These are phyloP conservation scores for Agrotis segetum DNA, from an alignment of 2,888 invertebrate genomes.

Conservation along the genomic window DNA sequence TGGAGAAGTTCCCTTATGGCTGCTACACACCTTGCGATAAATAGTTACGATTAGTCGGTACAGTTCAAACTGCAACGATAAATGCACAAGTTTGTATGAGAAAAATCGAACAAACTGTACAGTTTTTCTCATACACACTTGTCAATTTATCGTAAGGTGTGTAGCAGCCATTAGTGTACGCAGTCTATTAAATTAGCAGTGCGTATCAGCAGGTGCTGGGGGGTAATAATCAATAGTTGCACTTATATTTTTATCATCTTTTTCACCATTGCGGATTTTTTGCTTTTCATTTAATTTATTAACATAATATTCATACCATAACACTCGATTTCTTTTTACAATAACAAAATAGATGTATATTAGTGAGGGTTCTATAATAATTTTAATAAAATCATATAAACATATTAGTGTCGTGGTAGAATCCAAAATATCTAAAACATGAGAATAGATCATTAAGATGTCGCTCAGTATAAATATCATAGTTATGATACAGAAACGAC, in stretches of 20 bases:
- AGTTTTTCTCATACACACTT: too few species aligned
- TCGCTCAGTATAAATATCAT: slow-evolving; percentile 15
- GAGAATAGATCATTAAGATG: background rate
- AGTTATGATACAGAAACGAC: background rate
- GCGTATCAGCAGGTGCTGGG: background rate
- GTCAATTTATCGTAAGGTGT: too few species aligned
- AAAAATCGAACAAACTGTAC: too few species aligned
- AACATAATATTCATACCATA: slow-evolving; percentile 5
- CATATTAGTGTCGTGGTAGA: background rate
- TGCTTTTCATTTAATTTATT: background rate
- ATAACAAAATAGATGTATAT: background rate
- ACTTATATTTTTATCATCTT: background rate
- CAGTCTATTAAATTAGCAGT: too few species aligned
- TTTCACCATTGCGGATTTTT: background rate
- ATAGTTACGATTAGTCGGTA: too few species aligned
- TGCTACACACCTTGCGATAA: too few species aligned
- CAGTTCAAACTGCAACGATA: too few species aligned
- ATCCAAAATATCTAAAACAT: background rate
- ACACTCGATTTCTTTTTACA: slow-evolving; percentile 2
- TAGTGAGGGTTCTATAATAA: background rate
- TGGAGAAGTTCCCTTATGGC: too few species aligned
- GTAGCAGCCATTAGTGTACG: too few species aligned
- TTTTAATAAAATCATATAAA: too few species aligned
- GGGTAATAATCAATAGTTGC: background rate
- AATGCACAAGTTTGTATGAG: too few species aligned